Conservation (phyloP, 2,113 vertebrate genomes). For the Ageneiosus marmoratus region DNA sequence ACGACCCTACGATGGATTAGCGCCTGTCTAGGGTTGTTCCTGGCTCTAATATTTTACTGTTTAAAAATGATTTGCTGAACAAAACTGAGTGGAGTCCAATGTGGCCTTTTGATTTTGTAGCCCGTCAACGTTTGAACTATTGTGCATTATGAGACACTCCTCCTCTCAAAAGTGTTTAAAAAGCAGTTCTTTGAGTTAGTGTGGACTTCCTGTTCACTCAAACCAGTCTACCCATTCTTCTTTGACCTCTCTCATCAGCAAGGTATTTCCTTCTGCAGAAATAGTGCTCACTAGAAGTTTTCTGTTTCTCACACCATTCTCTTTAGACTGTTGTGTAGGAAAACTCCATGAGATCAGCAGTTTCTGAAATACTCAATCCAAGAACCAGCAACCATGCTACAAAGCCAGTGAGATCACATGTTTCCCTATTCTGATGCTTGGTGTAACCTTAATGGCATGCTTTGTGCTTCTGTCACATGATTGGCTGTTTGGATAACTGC, state of each 20-base stretch:
- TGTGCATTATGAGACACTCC: background rate
- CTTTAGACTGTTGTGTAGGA: background rate
- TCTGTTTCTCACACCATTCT: background rate
- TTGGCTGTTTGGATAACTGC: background rate
- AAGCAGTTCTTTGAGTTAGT: background rate
- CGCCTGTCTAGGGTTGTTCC: no score
- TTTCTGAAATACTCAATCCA: background rate
- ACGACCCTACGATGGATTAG: no score
- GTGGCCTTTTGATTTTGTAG: background rate
- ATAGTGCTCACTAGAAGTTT: background rate
- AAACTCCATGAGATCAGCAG: background rate
- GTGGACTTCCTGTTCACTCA: background rate
- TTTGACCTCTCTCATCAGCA: background rate
- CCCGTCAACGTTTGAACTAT: background rate
- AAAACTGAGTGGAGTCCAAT: background rate
- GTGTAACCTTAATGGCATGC: background rate
- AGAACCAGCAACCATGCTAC: background rate
- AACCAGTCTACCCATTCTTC: background rate
- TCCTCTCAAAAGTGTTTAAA: background rate
- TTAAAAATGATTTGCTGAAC: background rate
- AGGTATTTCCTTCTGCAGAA: background rate
- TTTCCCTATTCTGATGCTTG: background rate
- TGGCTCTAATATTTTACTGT: no score
- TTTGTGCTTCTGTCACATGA: background rate
- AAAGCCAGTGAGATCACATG: background rate